Percentiles rank a stretch among this genome's conserved stretches.
These are phyloP conservation scores for Lithosia quadra DNA, from an alignment of 2,888 invertebrate species.

Conservation along the genomic window DNA sequence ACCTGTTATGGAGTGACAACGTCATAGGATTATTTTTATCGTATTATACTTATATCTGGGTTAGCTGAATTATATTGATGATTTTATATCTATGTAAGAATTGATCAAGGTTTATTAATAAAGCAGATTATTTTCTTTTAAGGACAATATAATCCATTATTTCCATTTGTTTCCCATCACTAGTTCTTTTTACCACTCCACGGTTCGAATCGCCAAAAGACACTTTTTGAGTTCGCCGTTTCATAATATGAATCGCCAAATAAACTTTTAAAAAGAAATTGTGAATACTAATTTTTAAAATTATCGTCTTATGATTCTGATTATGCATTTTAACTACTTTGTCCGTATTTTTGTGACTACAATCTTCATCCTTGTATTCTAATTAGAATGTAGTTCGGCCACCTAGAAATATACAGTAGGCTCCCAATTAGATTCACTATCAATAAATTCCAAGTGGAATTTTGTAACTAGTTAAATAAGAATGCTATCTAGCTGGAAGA, in stretches of 20 bases:
- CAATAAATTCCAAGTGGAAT: too few relatives aligned
- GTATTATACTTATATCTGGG: conserved; percentile 22
- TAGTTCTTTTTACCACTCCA: too few relatives aligned
- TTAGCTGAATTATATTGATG: conserved; percentile 11
- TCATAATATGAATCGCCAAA: too few relatives aligned
- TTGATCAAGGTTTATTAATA: conserved; percentile 8
- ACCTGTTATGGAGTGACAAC: conserved; percentile 48
- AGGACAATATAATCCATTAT: background rate
- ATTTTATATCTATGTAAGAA: background rate
- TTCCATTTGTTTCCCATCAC: too few relatives aligned
- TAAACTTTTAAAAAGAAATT: too few relatives aligned
- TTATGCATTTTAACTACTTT: background rate
- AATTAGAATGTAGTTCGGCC: too few relatives aligned
- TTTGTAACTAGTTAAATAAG: background rate
- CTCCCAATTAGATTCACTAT: too few relatives aligned
- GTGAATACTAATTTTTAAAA: too few relatives aligned
- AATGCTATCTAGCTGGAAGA: background rate
- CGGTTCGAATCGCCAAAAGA: too few relatives aligned
- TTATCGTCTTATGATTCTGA: background rate
- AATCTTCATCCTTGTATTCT: too few relatives aligned
- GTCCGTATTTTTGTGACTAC: too few relatives aligned
- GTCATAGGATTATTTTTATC: conserved; percentile 52
- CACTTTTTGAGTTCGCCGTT: too few relatives aligned
- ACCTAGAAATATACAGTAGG: background rate
- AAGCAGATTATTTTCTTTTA: conserved; percentile 3